phyloP scores from a whole-genome alignment of 2,113 vertebrate genomes.

The Neolamprologus kungweensis region DNA sequence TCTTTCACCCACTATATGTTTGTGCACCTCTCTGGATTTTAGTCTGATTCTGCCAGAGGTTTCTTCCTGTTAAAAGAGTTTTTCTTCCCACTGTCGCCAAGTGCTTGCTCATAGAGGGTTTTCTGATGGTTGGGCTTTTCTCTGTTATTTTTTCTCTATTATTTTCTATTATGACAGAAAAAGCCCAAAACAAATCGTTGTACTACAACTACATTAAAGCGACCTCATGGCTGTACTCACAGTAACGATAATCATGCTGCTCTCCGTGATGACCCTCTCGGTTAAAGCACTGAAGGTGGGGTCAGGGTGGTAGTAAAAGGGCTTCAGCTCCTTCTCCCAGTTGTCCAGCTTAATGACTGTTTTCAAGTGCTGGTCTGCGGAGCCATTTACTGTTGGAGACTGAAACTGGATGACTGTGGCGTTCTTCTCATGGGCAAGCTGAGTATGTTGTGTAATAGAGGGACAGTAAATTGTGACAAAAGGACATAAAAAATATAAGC shows the following conservation, averaged over 20 bases:
- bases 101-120: background rate
- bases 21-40: background rate
- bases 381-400: conserved; percentile 74
- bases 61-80: background rate
- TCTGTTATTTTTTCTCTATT: background rate
- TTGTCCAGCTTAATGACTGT: conserved; percentile 81
- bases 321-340: conserved; percentile 66
- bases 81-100: background rate
- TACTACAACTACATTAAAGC: background rate
- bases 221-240: conserved; percentile 33
- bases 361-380: conserved; percentile 65
- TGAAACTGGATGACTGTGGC: conserved; percentile 80
- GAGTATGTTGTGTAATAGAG: conserved; percentile 14
- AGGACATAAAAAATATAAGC: background rate
- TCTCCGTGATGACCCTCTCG: conserved; percentile 56
- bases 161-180: background rate
- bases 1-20: background rate
- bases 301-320: conserved; percentile 81
- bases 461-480: background rate
- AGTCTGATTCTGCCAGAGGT: background rate
- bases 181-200: background rate
- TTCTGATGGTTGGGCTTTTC: background rate
- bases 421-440: conserved; percentile 49
- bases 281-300: conserved; percentile 72
- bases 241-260: conserved; percentile 63